phyloP scores from a whole-genome alignment of 2,113 vertebrate species.

The Scortum barcoo region DNA sequence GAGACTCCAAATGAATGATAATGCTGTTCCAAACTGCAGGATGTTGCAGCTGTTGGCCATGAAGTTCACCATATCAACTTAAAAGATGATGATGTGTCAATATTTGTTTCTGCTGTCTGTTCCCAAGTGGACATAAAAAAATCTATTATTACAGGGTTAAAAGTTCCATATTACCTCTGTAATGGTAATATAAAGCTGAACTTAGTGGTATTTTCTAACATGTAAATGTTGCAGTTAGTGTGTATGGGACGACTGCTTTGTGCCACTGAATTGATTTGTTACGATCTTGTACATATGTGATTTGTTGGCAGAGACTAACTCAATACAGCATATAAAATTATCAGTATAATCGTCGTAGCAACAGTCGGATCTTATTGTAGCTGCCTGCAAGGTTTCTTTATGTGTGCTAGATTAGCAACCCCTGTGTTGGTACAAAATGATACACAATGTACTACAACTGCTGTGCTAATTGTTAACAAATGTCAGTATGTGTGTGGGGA shows the following conservation, averaged over 20 bases:
- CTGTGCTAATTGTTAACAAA: conserved; percentile 5
- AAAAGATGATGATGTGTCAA: background rate
- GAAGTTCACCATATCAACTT: background rate
- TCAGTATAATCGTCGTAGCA: background rate
- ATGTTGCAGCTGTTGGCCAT: no score
- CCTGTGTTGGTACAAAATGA: background rate
- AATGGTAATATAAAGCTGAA: background rate
- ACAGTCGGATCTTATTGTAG: background rate
- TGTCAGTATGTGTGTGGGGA: background rate
- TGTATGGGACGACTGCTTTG: background rate
- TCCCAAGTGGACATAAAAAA: background rate
- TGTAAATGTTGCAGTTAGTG: background rate
- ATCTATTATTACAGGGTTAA: background rate
- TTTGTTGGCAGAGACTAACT: background rate
- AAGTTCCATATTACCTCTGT: no score
- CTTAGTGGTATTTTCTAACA: background rate
- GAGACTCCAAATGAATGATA: no score
- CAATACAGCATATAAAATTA: background rate
- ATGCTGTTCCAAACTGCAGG: no score
- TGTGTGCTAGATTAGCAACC: background rate
- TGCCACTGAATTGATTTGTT: background rate
- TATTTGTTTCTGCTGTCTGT: no score
- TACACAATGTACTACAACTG: background rate
- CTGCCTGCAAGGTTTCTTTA: background rate
- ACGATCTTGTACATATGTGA: background rate